Evolutionary conservation across 2,888 invertebrate species (phyloP).

Genomic region (Pollenia griseotomentosa): DNA sequence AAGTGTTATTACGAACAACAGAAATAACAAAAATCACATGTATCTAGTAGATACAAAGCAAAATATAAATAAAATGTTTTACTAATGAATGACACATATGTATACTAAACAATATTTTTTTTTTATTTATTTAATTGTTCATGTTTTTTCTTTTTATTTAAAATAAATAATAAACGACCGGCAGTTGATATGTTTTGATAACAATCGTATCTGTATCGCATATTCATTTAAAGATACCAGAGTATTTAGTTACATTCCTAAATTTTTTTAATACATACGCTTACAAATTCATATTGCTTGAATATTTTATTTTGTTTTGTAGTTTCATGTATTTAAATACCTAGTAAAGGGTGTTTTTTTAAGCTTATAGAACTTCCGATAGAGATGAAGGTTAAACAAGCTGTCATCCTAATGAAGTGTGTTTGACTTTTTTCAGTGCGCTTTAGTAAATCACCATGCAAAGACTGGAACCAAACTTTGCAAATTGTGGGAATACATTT

Average conservation of each 20-base stretch:
- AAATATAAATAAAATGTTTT: conserved; percentile 27
- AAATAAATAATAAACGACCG: conserved; percentile 44
- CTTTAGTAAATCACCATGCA: too few species aligned
- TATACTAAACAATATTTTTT: not conserved
- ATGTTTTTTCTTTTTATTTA: conserved; percentile 15
- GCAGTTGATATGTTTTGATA: conserved; percentile 32
- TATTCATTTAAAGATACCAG: conserved; percentile 10
- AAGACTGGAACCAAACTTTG: too few species aligned
- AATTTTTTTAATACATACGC: conserved; percentile 11
- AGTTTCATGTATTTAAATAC: conserved; percentile 20
- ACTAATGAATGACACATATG: conserved; percentile 38
- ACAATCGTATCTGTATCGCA: conserved; percentile 35
- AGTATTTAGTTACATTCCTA: conserved; percentile 36
- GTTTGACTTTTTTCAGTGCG: too few species aligned
- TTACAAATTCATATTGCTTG: not conserved
- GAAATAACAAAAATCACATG: conserved; percentile 6
- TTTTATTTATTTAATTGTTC: conserved; percentile 13
- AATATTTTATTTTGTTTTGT: not conserved
- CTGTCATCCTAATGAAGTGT: too few species aligned
- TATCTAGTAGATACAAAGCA: conserved; percentile 5
- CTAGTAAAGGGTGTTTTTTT: too few species aligned
- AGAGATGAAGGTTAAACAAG: too few species aligned
- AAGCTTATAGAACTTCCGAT: too few species aligned
- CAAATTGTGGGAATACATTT: too few species aligned
- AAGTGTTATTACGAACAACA: conserved; percentile 28